Evolutionary conservation across 2,113 vertebrate genomes (phyloP).

Genomic region (Spilogale gracilis): DNA sequence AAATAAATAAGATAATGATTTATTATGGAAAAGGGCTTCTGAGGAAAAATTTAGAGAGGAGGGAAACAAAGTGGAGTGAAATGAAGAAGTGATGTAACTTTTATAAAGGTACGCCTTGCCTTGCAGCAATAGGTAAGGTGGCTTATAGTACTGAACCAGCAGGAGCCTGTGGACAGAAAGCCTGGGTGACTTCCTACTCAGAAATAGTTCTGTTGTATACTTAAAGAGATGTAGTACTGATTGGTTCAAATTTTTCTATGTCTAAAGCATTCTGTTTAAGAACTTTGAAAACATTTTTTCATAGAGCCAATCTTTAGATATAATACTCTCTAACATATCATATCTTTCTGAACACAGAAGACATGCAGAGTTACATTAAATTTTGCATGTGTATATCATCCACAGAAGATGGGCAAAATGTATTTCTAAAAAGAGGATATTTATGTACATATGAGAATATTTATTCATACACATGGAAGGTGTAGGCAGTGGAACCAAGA

Average conservation of each 20-base stretch:
- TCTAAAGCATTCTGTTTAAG: neutral
- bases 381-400: neutral
- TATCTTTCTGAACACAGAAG: constrained; percentile 2
- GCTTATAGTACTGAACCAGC: neutral
- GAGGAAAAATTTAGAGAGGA: neutral
- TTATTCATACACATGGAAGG: neutral
- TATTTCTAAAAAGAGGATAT: neutral
- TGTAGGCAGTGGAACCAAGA: neutral
- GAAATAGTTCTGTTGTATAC: neutral
- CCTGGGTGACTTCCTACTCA: neutral
- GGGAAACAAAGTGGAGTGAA: neutral
- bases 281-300: neutral
- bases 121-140: neutral
- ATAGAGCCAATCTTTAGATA: neutral
- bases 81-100: neutral
- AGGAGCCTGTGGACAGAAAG: neutral
- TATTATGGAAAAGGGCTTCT: neutral
- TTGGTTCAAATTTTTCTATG: neutral
- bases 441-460: neutral
- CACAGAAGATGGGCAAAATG: neutral
- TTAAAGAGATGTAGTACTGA: neutral
- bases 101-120: neutral
- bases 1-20: neutral
- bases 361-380: neutral
- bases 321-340: neutral